Conservation (phyloP, 2,888 invertebrate species). For the Orchesella flavescens region DNA sequence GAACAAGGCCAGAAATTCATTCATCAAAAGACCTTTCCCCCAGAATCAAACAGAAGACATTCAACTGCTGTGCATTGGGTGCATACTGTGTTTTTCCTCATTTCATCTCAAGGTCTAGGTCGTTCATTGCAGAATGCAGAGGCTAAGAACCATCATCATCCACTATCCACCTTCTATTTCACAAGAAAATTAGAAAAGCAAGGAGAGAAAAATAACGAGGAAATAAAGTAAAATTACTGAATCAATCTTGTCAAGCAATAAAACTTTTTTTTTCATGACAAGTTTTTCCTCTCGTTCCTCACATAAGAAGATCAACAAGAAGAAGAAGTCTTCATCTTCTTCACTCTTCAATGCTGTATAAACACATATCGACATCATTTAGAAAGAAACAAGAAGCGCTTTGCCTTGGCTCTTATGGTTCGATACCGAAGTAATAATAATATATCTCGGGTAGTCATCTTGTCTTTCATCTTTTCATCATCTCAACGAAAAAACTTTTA, state of each 20-base stretch:
- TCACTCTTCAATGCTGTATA: neutral
- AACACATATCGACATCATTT: neutral
- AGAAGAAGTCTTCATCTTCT: neutral
- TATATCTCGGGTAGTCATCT: constrained; percentile 50
- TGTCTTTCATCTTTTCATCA: constrained; percentile 57
- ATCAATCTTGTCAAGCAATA: constrained; percentile 61
- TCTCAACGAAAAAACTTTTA: constrained; percentile 31
- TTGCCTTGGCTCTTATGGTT: neutral
- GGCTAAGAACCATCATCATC: no score
- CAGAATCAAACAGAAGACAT: neutral
- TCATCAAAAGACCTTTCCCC: constrained; percentile 14
- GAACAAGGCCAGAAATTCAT: neutral
- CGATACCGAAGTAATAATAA: constrained; percentile 27
- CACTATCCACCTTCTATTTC: neutral
- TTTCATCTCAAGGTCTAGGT: constrained; percentile 51
- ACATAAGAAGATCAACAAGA: neutral
- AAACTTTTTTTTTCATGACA: constrained; percentile 45
- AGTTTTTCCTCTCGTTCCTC: constrained; percentile 29
- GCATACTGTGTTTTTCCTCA: constrained; percentile 10
- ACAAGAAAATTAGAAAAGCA: constrained; percentile 29
- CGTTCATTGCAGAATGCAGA: constrained; percentile 32
- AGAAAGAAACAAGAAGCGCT: neutral
- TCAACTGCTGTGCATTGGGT: neutral
- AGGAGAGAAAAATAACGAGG: constrained; percentile 48
- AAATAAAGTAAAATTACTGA: constrained; percentile 59